Conservation (phyloP, 2,113 vertebrate genomes). For the Perccottus glenii region DNA sequence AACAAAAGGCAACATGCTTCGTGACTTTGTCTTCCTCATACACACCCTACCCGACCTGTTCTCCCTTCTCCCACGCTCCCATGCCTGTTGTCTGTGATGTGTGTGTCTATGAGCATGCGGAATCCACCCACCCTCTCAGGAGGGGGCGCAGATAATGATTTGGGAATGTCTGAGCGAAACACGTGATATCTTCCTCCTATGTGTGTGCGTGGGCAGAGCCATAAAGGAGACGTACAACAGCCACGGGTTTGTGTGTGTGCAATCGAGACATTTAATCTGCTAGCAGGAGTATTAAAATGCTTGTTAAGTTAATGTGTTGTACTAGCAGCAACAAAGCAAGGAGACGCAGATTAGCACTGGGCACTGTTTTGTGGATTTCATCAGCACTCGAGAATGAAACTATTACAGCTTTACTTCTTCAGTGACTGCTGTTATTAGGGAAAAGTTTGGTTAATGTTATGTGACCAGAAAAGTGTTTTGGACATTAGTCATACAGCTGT, state of each 20-base stretch:
- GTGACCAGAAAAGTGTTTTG: neutral
- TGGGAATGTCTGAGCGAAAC: conserved; percentile 67
- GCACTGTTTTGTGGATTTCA: neutral
- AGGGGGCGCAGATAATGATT: conserved; percentile 78
- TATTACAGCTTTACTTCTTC: no score
- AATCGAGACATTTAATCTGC: conserved; percentile 12
- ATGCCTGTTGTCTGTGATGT: conserved; percentile 63
- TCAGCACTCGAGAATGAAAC: neutral
- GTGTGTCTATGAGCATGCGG: conserved; percentile 40
- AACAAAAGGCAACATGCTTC: conserved; percentile 50
- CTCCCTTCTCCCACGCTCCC: conserved; percentile 58
- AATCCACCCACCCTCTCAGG: conserved; percentile 76
- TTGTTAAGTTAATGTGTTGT: neutral
- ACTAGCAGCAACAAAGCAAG: neutral
- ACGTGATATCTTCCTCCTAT: conserved; percentile 61
- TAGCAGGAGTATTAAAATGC: conserved; percentile 15
- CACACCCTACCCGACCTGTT: conserved; percentile 37
- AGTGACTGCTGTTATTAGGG: neutral
- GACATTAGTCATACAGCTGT: no score
- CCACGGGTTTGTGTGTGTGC: conserved; percentile 7
- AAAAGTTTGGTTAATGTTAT: neutral
- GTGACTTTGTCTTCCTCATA: conserved; percentile 48
- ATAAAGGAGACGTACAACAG: conserved; percentile 57
- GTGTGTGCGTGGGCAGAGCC: conserved; percentile 68
- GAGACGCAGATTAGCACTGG: conserved; percentile 13